Evolutionary conservation across 1,140 invertebrate species (phyloP).

Genomic region (Asbolus verrucosus): DNA sequence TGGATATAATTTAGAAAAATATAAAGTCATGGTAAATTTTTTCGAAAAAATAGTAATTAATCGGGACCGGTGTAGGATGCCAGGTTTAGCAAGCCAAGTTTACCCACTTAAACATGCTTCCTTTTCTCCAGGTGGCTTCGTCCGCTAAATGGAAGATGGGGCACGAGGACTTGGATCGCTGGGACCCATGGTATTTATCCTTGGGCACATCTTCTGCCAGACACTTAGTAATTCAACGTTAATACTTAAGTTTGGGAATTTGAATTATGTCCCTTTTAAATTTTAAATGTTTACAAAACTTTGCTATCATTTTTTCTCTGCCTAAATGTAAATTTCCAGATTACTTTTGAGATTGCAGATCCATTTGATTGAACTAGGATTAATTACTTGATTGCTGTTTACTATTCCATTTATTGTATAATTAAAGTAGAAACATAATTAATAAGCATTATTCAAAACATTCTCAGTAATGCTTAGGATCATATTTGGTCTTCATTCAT

Average conservation of each 20-base stretch:
- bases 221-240: conserved; percentile 60
- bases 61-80: conserved; percentile 61
- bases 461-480: conserved; percentile 58
- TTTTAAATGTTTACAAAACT: conserved; percentile 48
- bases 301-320: conserved; percentile 44
- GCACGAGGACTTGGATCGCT: conserved; percentile 67
- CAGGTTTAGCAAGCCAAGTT: conserved; percentile 62
- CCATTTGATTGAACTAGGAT: conserved; percentile 62
- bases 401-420: conserved; percentile 51
- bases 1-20: conserved; percentile 29
- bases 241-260: conserved; percentile 65
- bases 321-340: conserved; percentile 60
- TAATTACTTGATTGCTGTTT: conserved; percentile 57
- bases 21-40: conserved; percentile 2
- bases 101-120: conserved; percentile 65
- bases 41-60: conserved; percentile 9
- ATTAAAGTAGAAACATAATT: conserved; percentile 54
- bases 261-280: conserved; percentile 43
- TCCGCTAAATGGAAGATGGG: conserved; percentile 59
- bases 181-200: conserved; percentile 75
- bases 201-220: conserved; percentile 70
- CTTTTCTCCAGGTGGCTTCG: conserved; percentile 65
- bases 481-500: conserved; percentile 50
- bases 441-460: conserved; percentile 56
- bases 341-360: conserved; percentile 64